Base-by-base conservation (phyloP, 1,140 invertebrate species). In the Galendromus occidentalis region DNA sequence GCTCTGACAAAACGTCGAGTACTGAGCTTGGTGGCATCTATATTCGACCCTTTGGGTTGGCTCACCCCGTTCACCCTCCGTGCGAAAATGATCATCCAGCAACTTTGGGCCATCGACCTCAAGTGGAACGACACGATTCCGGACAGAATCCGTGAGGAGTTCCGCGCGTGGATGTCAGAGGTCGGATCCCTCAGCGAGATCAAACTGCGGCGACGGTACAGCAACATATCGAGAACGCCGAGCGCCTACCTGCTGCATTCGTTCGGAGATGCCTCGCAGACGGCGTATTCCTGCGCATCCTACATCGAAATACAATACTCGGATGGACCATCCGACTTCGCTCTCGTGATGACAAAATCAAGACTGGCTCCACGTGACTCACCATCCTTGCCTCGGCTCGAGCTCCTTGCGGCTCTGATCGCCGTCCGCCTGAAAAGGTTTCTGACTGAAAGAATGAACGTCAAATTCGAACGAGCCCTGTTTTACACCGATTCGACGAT, bases 381-480 rank as follows among this genome's bases (percentile, higher is more conserved):
- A 9, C 59, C 73, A 18, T 74, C 75, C n/a, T 71, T 81, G 29
- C 79, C 80, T 5, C 64, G 76, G 67, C 69, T 80, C 22, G 79
- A 81, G 70, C 68, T 81, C 18, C 73, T 70, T 63, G 77, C 72
- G 7, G 77, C 78, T 7, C 47, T 73, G 1, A 63, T 79, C 17
- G 66, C 78, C 7, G 70, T 14, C 7, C 18, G 45, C 18, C 18
- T 47, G 45, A 20, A 28, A 7, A 22, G 7, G 4, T 47, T 47
- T 14, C 4, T 47, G 4, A 7, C 14, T 14, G 28, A 47, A 28
- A 4, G 28, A 4, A 7, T 47, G 45, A 47, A 22, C 18, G 45
- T 47, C 18, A 47, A 47, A 14, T 20, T 47, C 28, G 7, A 47
- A 7, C 14, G 4, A 14, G 14, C 14, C 45, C 28, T 4, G 7